A percentile compares a stretch with the other conserved stretches of the same genome.
Conservation (phyloP, 2,888 invertebrate species). For the Dynastes tityus region DNA sequence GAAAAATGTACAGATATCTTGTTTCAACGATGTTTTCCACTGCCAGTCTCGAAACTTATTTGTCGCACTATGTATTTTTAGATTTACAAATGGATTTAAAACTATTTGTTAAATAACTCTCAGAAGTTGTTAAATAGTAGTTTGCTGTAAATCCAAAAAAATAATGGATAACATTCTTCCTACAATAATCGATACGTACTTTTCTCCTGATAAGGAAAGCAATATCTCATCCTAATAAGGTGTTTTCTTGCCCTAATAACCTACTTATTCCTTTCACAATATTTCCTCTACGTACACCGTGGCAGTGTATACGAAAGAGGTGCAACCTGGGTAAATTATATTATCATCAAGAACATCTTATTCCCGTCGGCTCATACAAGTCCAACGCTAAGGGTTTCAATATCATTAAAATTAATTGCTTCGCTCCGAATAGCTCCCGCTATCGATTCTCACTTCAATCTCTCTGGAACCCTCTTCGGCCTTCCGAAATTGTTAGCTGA, state of each 20-base stretch:
- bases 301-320: neutral
- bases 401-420: conserved; percentile 31
- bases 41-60: too few relatives aligned
- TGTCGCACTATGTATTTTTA: too few relatives aligned
- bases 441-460: neutral
- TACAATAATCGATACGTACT: neutral
- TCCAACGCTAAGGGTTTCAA: conserved; percentile 23
- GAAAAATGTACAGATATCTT: too few relatives aligned
- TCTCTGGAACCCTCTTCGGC: neutral
- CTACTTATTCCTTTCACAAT: conserved; percentile 1
- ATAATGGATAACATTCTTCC: neutral
- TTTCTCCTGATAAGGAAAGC: neutral
- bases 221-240: conserved; percentile 3
- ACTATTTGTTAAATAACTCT: too few relatives aligned
- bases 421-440: conserved; percentile 12
- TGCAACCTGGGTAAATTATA: conserved; percentile 6
- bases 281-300: neutral
- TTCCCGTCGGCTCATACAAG: conserved; percentile 21
- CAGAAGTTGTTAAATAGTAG: too few relatives aligned
- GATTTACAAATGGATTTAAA: too few relatives aligned
- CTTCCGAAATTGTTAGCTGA: neutral
- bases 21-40: too few relatives aligned
- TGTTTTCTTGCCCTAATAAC: conserved; percentile 6
- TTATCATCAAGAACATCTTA: conserved; percentile 21
- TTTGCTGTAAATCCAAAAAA: too few relatives aligned